Evolutionary conservation across 2,797 vertebrate genomes (phyloP).

Genomic region (Anolis apletophallus): DNA sequence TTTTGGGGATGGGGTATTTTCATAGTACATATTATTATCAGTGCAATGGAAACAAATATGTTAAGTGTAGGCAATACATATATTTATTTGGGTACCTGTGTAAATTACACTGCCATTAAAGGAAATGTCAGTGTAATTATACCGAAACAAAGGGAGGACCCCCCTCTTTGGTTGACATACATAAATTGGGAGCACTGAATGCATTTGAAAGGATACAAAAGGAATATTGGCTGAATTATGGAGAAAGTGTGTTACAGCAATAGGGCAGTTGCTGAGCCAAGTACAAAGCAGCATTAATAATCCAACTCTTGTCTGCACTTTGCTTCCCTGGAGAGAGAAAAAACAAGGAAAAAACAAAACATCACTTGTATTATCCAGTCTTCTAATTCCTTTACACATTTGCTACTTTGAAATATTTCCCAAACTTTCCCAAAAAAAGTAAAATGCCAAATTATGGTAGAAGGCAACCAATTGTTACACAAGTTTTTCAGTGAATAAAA

Average conservation of each 20-base stretch:
- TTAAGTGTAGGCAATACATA: not conserved
- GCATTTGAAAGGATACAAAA: constrained; percentile 92
- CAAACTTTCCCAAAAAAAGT: not conserved
- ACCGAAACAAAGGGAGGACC: not conserved
- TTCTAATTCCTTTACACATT: not conserved
- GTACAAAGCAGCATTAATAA: constrained; percentile 97
- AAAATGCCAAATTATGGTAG: constrained; percentile 13
- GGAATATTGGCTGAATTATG: constrained; percentile 97
- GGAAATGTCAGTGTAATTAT: not conserved
- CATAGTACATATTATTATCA: not conserved
- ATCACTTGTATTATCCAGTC: not conserved
- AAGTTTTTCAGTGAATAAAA: not conserved
- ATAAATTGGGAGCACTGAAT: not conserved
- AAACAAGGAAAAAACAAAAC: constrained; percentile 42
- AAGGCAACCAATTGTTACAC: not conserved
- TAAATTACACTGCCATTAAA: not conserved
- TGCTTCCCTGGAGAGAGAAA: constrained; percentile 89
- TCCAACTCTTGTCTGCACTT: constrained; percentile 96
- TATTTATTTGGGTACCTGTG: not conserved
- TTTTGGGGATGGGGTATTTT: not conserved
- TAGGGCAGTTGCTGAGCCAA: constrained; percentile 97
- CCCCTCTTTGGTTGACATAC: not conserved
- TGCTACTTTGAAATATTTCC: not conserved
- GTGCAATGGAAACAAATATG: not conserved
- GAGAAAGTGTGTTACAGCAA: constrained; percentile 97